These are phyloP conservation scores for Australoheros facetus DNA, from an alignment of 2,797 vertebrate genomes.

Conservation along the genomic window DNA sequence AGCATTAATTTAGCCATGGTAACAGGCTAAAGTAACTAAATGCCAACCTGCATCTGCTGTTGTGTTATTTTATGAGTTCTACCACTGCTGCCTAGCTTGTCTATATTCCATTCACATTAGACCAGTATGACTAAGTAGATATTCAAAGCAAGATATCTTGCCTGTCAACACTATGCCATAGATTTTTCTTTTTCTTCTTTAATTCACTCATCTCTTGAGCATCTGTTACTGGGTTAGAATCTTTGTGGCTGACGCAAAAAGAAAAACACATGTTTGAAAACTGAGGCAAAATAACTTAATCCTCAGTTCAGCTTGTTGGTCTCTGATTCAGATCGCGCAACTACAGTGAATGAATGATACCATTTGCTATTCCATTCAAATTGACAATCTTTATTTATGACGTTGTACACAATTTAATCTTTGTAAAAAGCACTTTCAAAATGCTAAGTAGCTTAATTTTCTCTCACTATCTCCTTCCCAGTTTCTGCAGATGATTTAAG, in stretches of 20 bases:
- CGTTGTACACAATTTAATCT: conserved; percentile 66
- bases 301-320: conserved; percentile 48
- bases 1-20: background rate
- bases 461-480: background rate
- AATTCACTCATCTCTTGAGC: background rate
- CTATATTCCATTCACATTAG: background rate
- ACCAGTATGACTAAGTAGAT: background rate
- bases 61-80: background rate
- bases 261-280: conserved; percentile 32
- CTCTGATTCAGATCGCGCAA: conserved; percentile 49
- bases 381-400: conserved; percentile 70
- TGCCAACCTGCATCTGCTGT: background rate
- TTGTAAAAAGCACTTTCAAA: conserved; percentile 63
- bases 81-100: background rate
- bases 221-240: background rate
- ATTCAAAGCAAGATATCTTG: background rate
- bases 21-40: background rate
- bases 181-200: background rate
- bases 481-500: conserved; percentile 21
- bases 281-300: conserved; percentile 50
- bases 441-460: conserved; percentile 75
- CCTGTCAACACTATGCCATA: background rate
- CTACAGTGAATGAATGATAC: conserved; percentile 48
- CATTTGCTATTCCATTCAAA: conserved; percentile 70
- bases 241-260: background rate